Percentiles rank a stretch among this genome's conserved stretches.
These are phyloP conservation scores for Brachypalpus laphriformis DNA, from an alignment of 2,888 invertebrate genomes.

Conservation along the genomic window DNA sequence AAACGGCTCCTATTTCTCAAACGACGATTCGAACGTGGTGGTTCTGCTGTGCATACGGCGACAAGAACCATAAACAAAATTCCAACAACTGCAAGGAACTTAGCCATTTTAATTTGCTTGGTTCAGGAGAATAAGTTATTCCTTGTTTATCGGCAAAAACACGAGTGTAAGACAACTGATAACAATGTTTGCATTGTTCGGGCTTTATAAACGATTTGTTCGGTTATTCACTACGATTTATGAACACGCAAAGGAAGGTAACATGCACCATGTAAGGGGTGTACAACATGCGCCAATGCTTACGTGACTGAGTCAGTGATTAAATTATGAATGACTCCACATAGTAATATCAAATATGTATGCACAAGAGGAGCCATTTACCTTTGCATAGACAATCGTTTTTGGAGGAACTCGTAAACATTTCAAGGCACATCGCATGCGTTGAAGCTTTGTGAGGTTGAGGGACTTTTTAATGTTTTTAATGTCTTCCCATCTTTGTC, in stretches of 20 bases:
- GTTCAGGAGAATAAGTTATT: neutral
- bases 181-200: slow-evolving; percentile 16
- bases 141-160: slow-evolving; percentile 24
- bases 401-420: slow-evolving; percentile 17
- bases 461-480: slow-evolving; percentile 8
- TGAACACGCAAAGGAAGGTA: slow-evolving; percentile 62
- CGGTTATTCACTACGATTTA: slow-evolving; percentile 29
- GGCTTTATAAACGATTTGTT: slow-evolving; percentile 62
- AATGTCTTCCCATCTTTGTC: neutral
- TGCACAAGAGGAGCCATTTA: slow-evolving; percentile 42
- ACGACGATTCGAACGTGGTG: slow-evolving; percentile 10
- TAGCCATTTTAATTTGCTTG: slow-evolving; percentile 13
- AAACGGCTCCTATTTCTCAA: slow-evolving; percentile 45
- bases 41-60: slow-evolving; percentile 26
- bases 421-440: slow-evolving; percentile 41
- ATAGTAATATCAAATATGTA: slow-evolving; percentile 45
- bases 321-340: slow-evolving; percentile 57
- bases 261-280: slow-evolving; percentile 46
- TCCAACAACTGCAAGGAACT: slow-evolving; percentile 2
- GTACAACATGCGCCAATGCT: slow-evolving; percentile 39
- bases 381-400: slow-evolving; percentile 8
- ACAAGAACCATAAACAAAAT: neutral
- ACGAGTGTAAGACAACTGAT: slow-evolving; percentile 59
- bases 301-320: slow-evolving; percentile 56
- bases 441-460: neutral